These are phyloP conservation scores for Cryptocephalus moraei DNA, from an alignment of 2,888 invertebrate genomes.

Conservation along the genomic window DNA sequence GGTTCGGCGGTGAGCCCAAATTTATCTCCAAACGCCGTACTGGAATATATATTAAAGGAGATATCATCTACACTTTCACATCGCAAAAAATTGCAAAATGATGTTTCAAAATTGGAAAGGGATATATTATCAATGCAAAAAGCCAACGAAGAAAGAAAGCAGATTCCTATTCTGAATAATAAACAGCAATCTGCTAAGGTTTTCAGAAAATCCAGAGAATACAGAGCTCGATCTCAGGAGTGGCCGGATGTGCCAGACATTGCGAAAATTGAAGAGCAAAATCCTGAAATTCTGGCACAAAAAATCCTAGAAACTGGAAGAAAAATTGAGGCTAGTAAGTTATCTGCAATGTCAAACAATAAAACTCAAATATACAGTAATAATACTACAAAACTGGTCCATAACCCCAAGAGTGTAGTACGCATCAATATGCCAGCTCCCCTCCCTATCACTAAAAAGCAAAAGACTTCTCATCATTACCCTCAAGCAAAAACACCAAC, in stretches of 20 bases:
- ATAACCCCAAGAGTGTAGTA: constrained; percentile 22
- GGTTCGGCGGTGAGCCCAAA: constrained; percentile 46
- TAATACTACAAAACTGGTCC: neutral
- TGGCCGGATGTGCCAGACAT: constrained; percentile 88
- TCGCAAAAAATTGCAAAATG: constrained; percentile 73
- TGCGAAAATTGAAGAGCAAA: constrained; percentile 84
- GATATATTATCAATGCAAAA: constrained; percentile 69
- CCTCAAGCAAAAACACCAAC: constrained; percentile 10
- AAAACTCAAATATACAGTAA: constrained; percentile 8
- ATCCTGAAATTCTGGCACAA: constrained; percentile 80
- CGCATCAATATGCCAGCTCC: constrained; percentile 34
- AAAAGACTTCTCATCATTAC: constrained; percentile 24
- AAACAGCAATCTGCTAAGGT: constrained; percentile 29
- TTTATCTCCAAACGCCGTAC: constrained; percentile 57
- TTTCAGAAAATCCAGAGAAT: constrained; percentile 56
- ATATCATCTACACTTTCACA: constrained; percentile 76
- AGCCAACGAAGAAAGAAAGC: constrained; percentile 53
- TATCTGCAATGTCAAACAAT: constrained; percentile 28
- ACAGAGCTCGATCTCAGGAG: constrained; percentile 73
- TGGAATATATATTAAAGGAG: constrained; percentile 76
- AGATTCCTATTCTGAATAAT: constrained; percentile 25
- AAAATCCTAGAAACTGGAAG: constrained; percentile 84
- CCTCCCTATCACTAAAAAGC: constrained; percentile 28
- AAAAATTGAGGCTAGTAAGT: constrained; percentile 78
- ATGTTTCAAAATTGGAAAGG: constrained; percentile 68